A percentile compares a stretch with the other conserved stretches of the same genome.
Evolutionary conservation across 2,113 vertebrate species (phyloP).

Genomic region (Oxygymnocypris stewartii): DNA sequence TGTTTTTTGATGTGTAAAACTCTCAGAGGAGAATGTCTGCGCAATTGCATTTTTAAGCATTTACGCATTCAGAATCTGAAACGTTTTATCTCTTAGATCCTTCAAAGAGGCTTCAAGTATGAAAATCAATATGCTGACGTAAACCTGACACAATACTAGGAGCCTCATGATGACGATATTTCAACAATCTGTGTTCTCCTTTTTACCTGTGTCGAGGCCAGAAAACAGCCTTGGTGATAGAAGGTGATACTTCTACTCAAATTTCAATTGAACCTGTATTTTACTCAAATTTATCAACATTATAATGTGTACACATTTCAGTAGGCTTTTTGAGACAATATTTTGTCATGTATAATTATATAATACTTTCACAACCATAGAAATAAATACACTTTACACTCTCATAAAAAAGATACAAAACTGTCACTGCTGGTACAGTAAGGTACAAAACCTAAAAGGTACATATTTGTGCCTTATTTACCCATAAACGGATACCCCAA

Average conservation of each 20-base stretch:
- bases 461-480: too few species aligned
- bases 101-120: constrained; percentile 26
- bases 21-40: not conserved
- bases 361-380: too few species aligned
- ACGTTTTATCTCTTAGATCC: constrained; percentile 18
- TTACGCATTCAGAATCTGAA: constrained; percentile 4
- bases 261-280: not conserved
- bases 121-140: constrained; percentile 21
- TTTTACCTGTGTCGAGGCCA: not conserved
- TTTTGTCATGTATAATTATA: not conserved
- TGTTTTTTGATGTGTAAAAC: not conserved
- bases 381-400: too few species aligned
- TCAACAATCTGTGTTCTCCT: not conserved
- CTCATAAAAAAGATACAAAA: too few species aligned
- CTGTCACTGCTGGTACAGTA: too few species aligned
- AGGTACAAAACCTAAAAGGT: too few species aligned
- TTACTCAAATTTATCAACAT: not conserved
- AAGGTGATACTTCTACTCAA: not conserved
- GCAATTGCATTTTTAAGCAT: not conserved
- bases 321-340: not conserved
- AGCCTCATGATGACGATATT: not conserved
- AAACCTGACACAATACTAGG: constrained; percentile 15
- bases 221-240: not conserved
- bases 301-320: not conserved
- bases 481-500: too few species aligned